A percentile compares a stretch with the other conserved stretches of the same genome.
Conservation (phyloP, 2,888 invertebrate genomes). For the Lasioglossum lativentre region DNA sequence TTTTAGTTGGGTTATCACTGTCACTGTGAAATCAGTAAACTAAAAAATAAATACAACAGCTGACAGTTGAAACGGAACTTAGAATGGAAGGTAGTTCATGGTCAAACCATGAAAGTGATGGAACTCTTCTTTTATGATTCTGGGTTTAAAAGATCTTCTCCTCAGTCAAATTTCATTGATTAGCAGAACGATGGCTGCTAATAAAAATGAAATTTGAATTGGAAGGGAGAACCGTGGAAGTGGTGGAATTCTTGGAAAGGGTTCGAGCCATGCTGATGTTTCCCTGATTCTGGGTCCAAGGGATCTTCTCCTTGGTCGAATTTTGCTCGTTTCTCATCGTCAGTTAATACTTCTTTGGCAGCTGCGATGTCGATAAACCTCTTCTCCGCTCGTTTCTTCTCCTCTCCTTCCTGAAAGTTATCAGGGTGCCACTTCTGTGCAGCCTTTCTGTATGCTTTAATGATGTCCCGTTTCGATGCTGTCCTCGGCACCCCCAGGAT, state of each 20-base stretch:
- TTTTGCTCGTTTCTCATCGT: conserved; percentile 96
- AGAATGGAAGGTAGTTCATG: conserved; percentile 4
- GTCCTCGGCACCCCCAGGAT: conserved; percentile 96
- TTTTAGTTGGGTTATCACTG: conserved; percentile 49
- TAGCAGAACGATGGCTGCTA: conserved; percentile 80
- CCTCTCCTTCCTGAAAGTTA: conserved; percentile 93
- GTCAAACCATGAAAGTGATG: not conserved
- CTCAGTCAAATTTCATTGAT: not conserved
- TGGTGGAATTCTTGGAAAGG: conserved; percentile 89
- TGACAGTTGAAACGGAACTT: not conserved
- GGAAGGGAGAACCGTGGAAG: conserved; percentile 94
- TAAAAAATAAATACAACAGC: not conserved
- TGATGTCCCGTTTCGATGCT: conserved; percentile 96
- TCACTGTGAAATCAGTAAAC: conserved; percentile 10
- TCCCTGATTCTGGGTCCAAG: conserved; percentile 95
- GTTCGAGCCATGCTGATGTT: conserved; percentile 88
- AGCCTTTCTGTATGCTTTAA: conserved; percentile 97
- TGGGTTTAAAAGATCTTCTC: not conserved
- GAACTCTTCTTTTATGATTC: not conserved
- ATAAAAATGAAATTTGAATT: conserved; percentile 99
- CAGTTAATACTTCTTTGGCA: conserved; percentile 97
- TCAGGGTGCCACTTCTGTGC: conserved; percentile 99
- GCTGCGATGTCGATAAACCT: conserved; percentile 99
- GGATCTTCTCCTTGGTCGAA: conserved; percentile 99
- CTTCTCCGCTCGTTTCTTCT: conserved; percentile 97